Evolutionary conservation across 2,888 invertebrate genomes (phyloP).

Genomic region (Drosophila stalkeri): DNA sequence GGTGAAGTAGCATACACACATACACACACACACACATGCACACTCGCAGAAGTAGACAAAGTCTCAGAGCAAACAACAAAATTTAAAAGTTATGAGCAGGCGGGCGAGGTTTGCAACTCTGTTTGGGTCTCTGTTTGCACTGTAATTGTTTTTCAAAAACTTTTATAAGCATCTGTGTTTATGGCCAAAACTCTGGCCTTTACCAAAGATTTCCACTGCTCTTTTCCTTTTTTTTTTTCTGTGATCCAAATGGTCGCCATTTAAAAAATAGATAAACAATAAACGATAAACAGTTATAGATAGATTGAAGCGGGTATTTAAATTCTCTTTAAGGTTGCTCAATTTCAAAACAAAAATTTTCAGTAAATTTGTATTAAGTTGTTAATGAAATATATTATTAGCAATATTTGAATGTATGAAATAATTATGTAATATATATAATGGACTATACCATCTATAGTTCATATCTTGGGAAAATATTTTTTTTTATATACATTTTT

Average conservation of each 20-base stretch:
- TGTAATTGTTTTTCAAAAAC: conserved; percentile 62
- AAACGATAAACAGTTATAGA: background rate
- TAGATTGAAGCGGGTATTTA: background rate
- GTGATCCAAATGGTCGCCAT: background rate
- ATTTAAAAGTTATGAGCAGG: conserved; percentile 60
- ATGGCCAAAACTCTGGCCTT: conserved; percentile 44
- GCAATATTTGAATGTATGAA: too few relatives aligned
- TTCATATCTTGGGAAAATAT: too few relatives aligned
- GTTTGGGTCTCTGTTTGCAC: conserved; percentile 46
- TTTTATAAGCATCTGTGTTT: conserved; percentile 63
- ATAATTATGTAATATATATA: too few relatives aligned
- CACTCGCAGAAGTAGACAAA: conserved; percentile 49
- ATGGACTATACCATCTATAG: too few relatives aligned
- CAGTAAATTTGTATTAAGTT: too few relatives aligned
- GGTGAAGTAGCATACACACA: conserved; percentile 21
- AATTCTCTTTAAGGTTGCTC: background rate
- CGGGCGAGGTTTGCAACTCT: conserved; percentile 5
- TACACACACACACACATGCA: conserved; percentile 1
- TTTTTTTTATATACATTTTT: too few relatives aligned
- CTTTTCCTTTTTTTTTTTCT: background rate
- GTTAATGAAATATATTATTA: too few relatives aligned
- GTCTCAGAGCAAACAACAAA: conserved; percentile 70
- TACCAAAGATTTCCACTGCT: background rate
- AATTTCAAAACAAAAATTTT: background rate
- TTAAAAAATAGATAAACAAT: conserved; percentile 1